Conservation (phyloP, 1,140 invertebrate species). For the Micrasema minimum region DNA sequence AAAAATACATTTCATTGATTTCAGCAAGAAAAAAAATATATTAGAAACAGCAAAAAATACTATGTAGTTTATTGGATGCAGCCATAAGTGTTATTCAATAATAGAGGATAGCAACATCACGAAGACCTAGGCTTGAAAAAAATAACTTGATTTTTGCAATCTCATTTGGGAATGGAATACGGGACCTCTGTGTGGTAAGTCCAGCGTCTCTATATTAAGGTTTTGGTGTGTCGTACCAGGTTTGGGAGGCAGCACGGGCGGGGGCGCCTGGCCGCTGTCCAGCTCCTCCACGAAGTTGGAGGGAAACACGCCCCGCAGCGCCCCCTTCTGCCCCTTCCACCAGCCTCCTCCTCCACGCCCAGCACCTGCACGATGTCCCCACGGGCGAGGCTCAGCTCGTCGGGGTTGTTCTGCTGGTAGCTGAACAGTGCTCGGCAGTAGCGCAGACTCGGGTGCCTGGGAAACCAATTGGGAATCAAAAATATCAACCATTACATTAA, state of each 20-base stretch:
- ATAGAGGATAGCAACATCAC: no score
- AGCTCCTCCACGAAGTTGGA: constrained; percentile 91
- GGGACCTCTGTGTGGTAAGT: no score
- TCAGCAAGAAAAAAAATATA: no score
- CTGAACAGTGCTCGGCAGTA: constrained; percentile 89
- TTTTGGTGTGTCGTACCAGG: constrained; percentile 61
- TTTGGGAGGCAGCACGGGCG: constrained; percentile 71
- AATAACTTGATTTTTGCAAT: no score
- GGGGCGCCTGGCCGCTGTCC: constrained; percentile 60
- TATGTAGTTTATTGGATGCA: no score
- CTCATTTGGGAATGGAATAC: no score
- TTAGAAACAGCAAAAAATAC: no score
- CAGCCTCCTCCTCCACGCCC: constrained; percentile 90
- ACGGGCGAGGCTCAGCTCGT: constrained; percentile 87
- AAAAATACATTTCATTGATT: no score
- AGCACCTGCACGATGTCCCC: constrained; percentile 90
- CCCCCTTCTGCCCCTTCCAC: constrained; percentile 83
- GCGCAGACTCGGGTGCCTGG: constrained; percentile 66
- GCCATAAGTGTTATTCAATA: no score
- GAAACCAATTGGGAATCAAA: constrained; percentile 30
- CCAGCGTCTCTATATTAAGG: no score
- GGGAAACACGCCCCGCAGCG: constrained; percentile 87
- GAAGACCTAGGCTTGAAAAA: no score
- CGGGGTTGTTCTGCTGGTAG: constrained; percentile 91
- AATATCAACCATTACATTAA: not conserved